A percentile compares a stretch with the other conserved stretches of the same genome.
These are phyloP conservation scores for Ceyx cyanopectus DNA, from an alignment of 2,113 vertebrate genomes.

Conservation along the genomic window DNA sequence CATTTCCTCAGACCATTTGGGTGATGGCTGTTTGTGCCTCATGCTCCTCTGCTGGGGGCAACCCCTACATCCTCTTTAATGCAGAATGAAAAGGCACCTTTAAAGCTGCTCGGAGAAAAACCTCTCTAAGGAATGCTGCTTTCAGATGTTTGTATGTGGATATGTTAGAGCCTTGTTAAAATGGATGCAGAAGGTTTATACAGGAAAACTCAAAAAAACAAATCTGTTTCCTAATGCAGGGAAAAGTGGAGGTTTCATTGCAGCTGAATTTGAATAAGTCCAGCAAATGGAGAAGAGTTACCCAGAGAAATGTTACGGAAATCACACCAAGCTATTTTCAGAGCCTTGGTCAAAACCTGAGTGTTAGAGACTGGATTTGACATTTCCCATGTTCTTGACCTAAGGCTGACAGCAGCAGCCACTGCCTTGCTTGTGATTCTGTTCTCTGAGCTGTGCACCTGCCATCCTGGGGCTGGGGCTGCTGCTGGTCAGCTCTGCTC, in stretches of 20 bases:
- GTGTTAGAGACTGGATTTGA: slow-evolving; percentile 23
- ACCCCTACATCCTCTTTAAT: slow-evolving; percentile 27
- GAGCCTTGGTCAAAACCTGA: background rate
- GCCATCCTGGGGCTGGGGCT: fast-evolving
- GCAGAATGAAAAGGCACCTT: slow-evolving; percentile 43
- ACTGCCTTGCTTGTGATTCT: background rate
- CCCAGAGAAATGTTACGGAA: background rate
- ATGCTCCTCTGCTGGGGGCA: slow-evolving; percentile 16
- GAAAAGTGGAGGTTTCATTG: slow-evolving; percentile 19
- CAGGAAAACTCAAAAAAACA: background rate
- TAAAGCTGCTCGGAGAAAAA: slow-evolving; percentile 25
- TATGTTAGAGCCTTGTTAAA: background rate
- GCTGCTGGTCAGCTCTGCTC: background rate
- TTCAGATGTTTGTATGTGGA: background rate
- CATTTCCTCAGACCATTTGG: slow-evolving; percentile 68
- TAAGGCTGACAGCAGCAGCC: background rate
- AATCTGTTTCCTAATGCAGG: background rate
- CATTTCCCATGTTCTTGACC: background rate
- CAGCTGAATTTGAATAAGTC: background rate
- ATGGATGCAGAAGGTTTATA: background rate
- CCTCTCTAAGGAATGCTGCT: background rate
- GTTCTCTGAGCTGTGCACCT: background rate
- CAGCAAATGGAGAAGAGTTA: background rate
- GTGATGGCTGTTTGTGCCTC: slow-evolving; percentile 65
- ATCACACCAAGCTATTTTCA: background rate